Evolutionary conservation across 1,140 invertebrate genomes (phyloP).

Genomic region (Zaprionus camerounensis): DNA sequence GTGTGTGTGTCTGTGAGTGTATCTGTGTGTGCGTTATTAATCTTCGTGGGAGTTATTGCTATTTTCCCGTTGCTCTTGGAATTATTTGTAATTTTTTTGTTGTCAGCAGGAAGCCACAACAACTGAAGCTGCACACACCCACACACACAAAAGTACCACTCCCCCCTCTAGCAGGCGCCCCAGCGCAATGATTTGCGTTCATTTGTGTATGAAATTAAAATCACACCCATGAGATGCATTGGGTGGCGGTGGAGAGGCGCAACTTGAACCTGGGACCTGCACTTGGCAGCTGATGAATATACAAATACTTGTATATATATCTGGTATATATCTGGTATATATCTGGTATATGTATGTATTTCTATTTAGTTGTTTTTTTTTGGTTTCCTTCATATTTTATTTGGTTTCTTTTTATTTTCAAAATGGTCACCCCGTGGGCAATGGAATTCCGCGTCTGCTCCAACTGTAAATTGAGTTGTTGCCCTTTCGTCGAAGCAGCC

Average conservation of each 20-base stretch:
- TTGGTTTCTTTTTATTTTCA: conserved; percentile 4
- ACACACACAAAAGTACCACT: too few species aligned
- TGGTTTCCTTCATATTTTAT: not conserved
- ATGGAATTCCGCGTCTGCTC: conserved; percentile 56
- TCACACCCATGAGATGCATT: conserved; percentile 80
- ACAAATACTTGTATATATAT: conserved; percentile 4
- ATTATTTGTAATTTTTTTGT: conserved; percentile 53
- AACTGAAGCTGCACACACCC: conserved; percentile 14
- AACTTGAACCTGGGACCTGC: conserved; percentile 18
- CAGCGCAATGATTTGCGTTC: conserved; percentile 71
- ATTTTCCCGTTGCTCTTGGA: conserved; percentile 48
- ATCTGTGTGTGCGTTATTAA: conserved; percentile 68
- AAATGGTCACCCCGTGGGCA: conserved; percentile 71
- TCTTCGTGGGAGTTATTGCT: conserved; percentile 83
- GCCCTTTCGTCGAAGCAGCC: conserved; percentile 61
- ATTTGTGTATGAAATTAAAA: conserved; percentile 84
- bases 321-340: not conserved
- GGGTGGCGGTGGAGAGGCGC: not conserved
- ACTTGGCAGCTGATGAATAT: conserved; percentile 46
- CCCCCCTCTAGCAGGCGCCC: not conserved
- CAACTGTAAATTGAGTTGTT: conserved; percentile 82
- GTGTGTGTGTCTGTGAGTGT: conserved; percentile 37
- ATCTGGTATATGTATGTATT: conserved; percentile 3
- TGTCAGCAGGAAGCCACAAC: conserved; percentile 27
- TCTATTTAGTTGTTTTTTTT: conserved; percentile 5